Evolutionary conservation across 2,888 invertebrate genomes (phyloP).

Genomic region (Phalangium opilio): DNA sequence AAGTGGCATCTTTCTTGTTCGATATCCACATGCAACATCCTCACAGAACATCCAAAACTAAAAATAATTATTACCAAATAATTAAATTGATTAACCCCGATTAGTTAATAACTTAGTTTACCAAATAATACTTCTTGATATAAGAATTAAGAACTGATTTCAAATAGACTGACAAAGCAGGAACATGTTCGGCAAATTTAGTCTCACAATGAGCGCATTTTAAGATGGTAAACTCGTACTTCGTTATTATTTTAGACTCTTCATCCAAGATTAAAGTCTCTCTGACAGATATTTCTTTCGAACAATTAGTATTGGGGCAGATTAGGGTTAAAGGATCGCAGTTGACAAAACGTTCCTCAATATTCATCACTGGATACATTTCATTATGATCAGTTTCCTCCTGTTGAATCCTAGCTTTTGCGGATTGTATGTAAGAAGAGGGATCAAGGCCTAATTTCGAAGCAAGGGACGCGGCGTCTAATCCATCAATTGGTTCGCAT

Average conservation of each 20-base stretch:
- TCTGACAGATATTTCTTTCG: slow-evolving; percentile 35
- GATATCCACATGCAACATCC: slow-evolving; percentile 65
- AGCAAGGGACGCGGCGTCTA: slow-evolving; percentile 77
- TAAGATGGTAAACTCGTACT: slow-evolving; percentile 35
- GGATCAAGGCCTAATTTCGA: slow-evolving; percentile 59
- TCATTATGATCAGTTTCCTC: slow-evolving; percentile 29
- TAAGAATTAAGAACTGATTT: slow-evolving; percentile 48
- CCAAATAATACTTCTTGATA: slow-evolving; percentile 56
- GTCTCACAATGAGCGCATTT: slow-evolving; percentile 57
- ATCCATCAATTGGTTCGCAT: slow-evolving; percentile 87
- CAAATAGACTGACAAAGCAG: slow-evolving; percentile 56
- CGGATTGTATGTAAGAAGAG: slow-evolving; percentile 30
- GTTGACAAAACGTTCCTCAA: slow-evolving; percentile 40
- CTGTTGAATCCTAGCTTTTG: slow-evolving; percentile 19
- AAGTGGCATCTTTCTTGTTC: slow-evolving; percentile 47
- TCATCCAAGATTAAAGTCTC: slow-evolving; percentile 28
- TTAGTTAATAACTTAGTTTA: slow-evolving; percentile 22
- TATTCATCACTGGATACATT: slow-evolving; percentile 25
- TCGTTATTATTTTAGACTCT: slow-evolving; percentile 6
- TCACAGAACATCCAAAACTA: slow-evolving; percentile 69
- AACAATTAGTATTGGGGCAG: slow-evolving; percentile 35
- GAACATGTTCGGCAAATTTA: slow-evolving; percentile 47
- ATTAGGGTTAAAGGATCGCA: slow-evolving; percentile 46
- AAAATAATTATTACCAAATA: slow-evolving; percentile 6
- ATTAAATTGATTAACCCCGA: not conserved